These are phyloP conservation scores for Eustalomyia histrio DNA, from an alignment of 2,888 invertebrate genomes.

Conservation along the genomic window DNA sequence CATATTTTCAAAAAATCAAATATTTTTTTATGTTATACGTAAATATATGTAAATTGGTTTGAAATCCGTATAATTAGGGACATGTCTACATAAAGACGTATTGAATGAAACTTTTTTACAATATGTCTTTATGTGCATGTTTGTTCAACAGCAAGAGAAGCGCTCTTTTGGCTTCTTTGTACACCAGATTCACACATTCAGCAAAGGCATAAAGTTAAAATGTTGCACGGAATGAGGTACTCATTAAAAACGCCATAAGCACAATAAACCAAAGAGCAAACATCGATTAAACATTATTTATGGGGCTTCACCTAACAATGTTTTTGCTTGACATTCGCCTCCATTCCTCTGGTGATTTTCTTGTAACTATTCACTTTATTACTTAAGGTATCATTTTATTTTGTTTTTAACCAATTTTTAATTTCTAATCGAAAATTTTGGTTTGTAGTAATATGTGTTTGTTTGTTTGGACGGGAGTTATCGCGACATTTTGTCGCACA, in stretches of 20 bases:
- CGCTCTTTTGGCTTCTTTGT: conserved; percentile 67
- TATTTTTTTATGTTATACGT: no score
- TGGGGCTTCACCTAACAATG: conserved; percentile 76
- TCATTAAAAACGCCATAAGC: conserved; percentile 80
- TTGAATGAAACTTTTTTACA: conserved; percentile 39
- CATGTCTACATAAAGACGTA: conserved; percentile 22
- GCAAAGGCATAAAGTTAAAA: conserved; percentile 74
- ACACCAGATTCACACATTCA: conserved; percentile 59
- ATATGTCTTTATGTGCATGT: conserved; percentile 33
- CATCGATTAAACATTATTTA: conserved; percentile 80
- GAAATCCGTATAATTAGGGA: conserved; percentile 2
- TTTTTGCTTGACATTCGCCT: conserved; percentile 55
- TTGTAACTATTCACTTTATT: background rate
- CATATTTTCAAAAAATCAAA: no score
- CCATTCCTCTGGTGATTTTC: conserved; percentile 13
- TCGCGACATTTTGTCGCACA: no score
- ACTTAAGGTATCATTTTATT: background rate
- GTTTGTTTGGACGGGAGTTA: no score
- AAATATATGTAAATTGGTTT: no score
- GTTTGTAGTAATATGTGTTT: no score
- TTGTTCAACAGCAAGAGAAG: conserved; percentile 45
- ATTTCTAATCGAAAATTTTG: no score
- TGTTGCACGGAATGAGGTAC: conserved; percentile 76
- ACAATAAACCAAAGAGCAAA: conserved; percentile 80
- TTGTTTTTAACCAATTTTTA: no score